Conservation (phyloP, 2,888 invertebrate species). For the Lithophane socia region DNA sequence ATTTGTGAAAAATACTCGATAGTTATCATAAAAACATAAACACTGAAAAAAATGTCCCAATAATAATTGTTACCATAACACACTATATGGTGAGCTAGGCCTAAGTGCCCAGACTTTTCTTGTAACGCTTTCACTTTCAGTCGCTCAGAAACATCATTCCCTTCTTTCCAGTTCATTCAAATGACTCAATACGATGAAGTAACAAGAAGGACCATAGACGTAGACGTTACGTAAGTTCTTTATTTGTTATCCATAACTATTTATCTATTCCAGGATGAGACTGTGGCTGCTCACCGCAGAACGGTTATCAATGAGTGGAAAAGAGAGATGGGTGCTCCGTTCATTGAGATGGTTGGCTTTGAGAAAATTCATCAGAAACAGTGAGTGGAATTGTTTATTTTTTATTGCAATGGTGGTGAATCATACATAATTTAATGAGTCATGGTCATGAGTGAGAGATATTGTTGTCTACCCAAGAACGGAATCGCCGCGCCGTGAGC, state of each 20-base stretch:
- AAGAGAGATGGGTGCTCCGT: conserved; percentile 94
- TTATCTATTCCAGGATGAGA: conserved; percentile 85
- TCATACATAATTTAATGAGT: conserved; percentile 14
- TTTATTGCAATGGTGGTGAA: background rate
- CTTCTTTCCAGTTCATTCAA: conserved; percentile 55
- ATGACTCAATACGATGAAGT: conserved; percentile 45
- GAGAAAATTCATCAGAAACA: conserved; percentile 93
- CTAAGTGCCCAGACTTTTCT: background rate
- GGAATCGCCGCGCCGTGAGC: background rate
- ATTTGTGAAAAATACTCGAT: background rate
- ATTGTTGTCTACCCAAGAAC: background rate
- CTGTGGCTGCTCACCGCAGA: conserved; percentile 90
- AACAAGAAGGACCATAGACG: conserved; percentile 47
- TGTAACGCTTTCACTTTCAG: background rate
- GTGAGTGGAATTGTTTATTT: conserved; percentile 70
- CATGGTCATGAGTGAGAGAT: background rate
- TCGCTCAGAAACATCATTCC: conserved; percentile 10
- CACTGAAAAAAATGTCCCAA: background rate
- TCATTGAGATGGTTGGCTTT: conserved; percentile 97
- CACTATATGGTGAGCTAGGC: background rate
- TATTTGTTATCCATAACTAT: conserved; percentile 12
- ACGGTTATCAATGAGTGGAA: conserved; percentile 91
- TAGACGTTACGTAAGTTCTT: conserved; percentile 49
- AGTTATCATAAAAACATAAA: background rate
- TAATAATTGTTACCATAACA: background rate